Evolutionary conservation across 2,113 vertebrate species (phyloP).

Genomic region (Nestor notabilis): DNA sequence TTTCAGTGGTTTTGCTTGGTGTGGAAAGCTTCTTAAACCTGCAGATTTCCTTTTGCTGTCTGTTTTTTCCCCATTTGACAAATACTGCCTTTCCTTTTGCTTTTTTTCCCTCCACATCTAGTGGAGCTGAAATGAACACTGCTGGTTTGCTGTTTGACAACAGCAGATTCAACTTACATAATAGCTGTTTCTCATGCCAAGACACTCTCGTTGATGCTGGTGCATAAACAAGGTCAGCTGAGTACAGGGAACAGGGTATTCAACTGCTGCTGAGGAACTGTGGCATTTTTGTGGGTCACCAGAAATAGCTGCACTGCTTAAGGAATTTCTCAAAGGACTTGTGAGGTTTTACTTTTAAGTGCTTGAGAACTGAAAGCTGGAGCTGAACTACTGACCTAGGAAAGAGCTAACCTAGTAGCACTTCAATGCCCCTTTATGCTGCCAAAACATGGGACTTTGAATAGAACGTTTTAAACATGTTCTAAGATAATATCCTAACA

Average conservation of each 20-base stretch:
- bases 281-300: slow-evolving; percentile 51
- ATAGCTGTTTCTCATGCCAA: slow-evolving; percentile 39
- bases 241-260: slow-evolving; percentile 51
- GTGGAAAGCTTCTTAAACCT: background rate
- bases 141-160: slow-evolving; percentile 28
- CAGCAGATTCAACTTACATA: slow-evolving; percentile 53
- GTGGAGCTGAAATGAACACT: background rate
- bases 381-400: slow-evolving; percentile 22
- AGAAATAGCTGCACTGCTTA: slow-evolving; percentile 46
- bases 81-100: background rate
- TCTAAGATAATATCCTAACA: background rate
- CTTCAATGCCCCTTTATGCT: background rate
- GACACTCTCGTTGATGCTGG: background rate
- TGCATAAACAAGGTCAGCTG: slow-evolving; percentile 64
- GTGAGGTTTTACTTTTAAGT: background rate
- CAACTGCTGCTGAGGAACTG: slow-evolving; percentile 3
- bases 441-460: background rate
- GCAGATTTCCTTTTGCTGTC: background rate
- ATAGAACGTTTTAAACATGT: accelerated
- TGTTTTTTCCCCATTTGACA: background rate
- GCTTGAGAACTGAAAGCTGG: background rate
- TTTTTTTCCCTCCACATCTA: background rate
- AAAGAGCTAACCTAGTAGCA: background rate
- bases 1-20: background rate
- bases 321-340: slow-evolving; percentile 29